Evolutionary conservation across 1,140 invertebrate species (phyloP), one percentile per base, ranked within the genome.

Genomic region (Drosophila kikkawai): DNA sequence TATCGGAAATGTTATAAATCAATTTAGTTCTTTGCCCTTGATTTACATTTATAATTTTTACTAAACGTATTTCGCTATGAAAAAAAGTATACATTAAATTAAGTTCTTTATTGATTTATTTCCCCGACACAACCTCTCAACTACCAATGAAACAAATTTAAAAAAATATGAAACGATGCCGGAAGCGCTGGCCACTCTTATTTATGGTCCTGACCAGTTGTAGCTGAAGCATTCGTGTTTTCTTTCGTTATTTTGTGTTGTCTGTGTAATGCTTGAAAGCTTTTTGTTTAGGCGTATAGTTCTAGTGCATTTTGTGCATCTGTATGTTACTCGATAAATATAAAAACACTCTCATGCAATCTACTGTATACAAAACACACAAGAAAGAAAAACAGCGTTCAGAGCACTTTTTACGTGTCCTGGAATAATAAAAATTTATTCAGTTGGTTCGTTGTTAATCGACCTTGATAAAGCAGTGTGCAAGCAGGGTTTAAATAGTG

Each of bases 261-360:
- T 60, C 78, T 61, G 48, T 57, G 44, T 79, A 55, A 59, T 69
- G 73, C 81, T 77, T 84, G 64, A 83, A 83, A 63, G 75, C 66
- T 70, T 76, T 84, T 84, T 76, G 56, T 58, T 69, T 70, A 67
- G 71, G 48, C 42, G 41, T 60, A 13, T 76, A 68, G 41, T 68
- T 68, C 47, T 75, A 79, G 41, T 69, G 75, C 80, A 79, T 82
- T 83, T 79, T 82, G 60, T 83, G 80, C 80, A 82, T 83, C 63
- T 64, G 70, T 53, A 53, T 58, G 53, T 75, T 57, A 39, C 12
- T 58, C 41, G 39, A 76, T 58, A 76, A 56, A 67, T 57, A 76
- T 34, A 53, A 58, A 67, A 51, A 59, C 45, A 66, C 48, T 50
- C 51, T 57, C 59, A 65, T 44, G 44, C 39, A 75, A 75, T 53